These are phyloP conservation scores for Molossus molossus DNA, from an alignment of 2,797 vertebrate genomes.

Conservation along the genomic window DNA sequence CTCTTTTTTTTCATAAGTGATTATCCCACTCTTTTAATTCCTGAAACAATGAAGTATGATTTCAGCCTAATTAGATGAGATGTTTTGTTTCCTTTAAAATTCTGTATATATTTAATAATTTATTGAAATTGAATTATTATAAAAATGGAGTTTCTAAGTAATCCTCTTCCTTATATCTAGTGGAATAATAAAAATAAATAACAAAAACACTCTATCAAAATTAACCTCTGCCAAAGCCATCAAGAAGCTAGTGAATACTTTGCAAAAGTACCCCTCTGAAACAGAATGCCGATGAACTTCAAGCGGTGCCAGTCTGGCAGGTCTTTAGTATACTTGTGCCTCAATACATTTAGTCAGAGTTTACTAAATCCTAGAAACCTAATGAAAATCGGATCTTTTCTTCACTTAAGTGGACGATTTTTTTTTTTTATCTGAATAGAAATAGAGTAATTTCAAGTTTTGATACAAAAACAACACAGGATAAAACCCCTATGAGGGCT, in stretches of 20 bases:
- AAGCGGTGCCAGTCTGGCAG: background rate
- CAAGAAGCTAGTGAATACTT: background rate
- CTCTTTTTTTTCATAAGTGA: slow-evolving; percentile 1
- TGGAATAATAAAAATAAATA: slow-evolving; percentile 67
- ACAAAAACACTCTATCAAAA: slow-evolving; percentile 37
- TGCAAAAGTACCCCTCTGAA: slow-evolving; percentile 38
- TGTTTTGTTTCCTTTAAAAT: slow-evolving; percentile 64
- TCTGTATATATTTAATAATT: slow-evolving; percentile 64
- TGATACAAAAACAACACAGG: slow-evolving; percentile 68
- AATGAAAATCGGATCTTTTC: slow-evolving; percentile 45
- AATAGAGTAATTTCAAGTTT: slow-evolving; percentile 71
- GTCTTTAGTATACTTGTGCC: background rate
- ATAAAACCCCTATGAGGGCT: background rate
- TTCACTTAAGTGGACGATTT: slow-evolving; percentile 44
- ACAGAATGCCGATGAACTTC: background rate
- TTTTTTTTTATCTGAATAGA: slow-evolving; percentile 52
- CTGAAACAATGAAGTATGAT: background rate
- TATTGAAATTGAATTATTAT: slow-evolving; percentile 45
- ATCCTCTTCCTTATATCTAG: slow-evolving; percentile 59
- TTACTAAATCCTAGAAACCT: slow-evolving; percentile 41
- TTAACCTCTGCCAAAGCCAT: slow-evolving; percentile 62
- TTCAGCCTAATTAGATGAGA: slow-evolving; percentile 65
- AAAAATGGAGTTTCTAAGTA: slow-evolving; percentile 67
- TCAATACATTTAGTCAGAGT: background rate
- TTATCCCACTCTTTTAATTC: slow-evolving; percentile 61